These are phyloP conservation scores for Pandemis cinnamomeana DNA, from an alignment of 2,888 invertebrate species.

Conservation along the genomic window DNA sequence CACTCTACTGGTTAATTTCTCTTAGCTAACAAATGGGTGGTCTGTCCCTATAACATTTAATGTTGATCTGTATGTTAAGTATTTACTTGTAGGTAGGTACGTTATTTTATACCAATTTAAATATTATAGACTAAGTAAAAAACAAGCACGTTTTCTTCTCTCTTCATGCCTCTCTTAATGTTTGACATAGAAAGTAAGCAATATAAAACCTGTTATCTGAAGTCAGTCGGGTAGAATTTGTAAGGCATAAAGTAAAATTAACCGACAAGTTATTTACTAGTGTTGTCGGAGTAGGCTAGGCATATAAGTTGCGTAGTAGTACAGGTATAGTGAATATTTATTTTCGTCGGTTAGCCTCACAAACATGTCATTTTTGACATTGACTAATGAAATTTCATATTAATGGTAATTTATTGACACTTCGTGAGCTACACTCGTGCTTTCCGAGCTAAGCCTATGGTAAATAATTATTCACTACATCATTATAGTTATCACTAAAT, in stretches of 20 bases:
- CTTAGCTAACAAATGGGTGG: too few relatives aligned
- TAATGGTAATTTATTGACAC: too few relatives aligned
- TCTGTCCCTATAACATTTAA: too few relatives aligned
- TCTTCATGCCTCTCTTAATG: conserved; percentile 6
- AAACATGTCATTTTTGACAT: too few relatives aligned
- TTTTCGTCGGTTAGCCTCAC: too few relatives aligned
- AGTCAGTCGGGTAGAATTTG: background rate
- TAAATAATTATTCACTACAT: too few relatives aligned
- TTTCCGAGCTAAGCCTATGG: too few relatives aligned
- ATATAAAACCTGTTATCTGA: background rate
- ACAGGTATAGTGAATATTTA: background rate
- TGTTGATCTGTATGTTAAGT: background rate
- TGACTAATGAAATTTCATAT: too few relatives aligned
- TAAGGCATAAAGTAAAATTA: background rate
- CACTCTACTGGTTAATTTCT: too few relatives aligned
- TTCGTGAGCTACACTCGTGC: too few relatives aligned
- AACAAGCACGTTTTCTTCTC: background rate
- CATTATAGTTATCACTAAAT: too few relatives aligned
- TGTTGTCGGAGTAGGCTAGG: background rate
- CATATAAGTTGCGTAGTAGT: background rate
- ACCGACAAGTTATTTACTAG: background rate
- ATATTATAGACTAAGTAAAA: background rate
- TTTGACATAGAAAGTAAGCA: conserved; percentile 1
- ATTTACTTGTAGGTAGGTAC: background rate
- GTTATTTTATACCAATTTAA: background rate